phyloP scores from a whole-genome alignment of 1,140 invertebrate genomes.

The Drosophila pachea region DNA sequence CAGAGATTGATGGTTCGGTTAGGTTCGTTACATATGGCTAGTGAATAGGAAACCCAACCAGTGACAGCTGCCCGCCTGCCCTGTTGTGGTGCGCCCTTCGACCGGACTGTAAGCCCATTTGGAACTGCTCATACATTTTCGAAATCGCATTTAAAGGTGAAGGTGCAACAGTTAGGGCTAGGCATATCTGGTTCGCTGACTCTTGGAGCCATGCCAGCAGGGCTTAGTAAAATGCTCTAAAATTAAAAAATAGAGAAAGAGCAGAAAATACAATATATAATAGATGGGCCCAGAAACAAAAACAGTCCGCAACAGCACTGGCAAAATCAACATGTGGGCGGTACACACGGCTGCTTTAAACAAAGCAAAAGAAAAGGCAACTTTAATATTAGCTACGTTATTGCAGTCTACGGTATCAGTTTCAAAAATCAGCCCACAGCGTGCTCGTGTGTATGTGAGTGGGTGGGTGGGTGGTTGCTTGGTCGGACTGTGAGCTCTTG shows the following conservation, averaged over 20 bases:
- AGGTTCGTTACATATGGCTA: too few species aligned
- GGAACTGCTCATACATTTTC: conserved; percentile 72
- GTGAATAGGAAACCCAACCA: conserved; percentile 47
- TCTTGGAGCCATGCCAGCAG: conserved; percentile 39
- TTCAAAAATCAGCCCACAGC: conserved; percentile 27
- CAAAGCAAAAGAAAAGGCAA: conserved; percentile 15
- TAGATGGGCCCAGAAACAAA: conserved; percentile 48
- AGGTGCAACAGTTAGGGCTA: conserved; percentile 61
- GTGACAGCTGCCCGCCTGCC: conserved; percentile 25
- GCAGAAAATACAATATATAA: conserved; percentile 15
- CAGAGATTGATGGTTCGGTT: too few species aligned
- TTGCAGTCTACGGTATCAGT: conserved; percentile 28
- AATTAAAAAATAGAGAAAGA: conserved; percentile 39
- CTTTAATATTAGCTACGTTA: conserved; percentile 36
- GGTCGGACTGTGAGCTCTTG: conserved; percentile 5
- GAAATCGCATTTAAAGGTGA: conserved; percentile 74
- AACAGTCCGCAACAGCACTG: conserved; percentile 8
- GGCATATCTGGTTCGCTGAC: conserved; percentile 54
- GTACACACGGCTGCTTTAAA: conserved; percentile 16
- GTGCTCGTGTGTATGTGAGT: not conserved
- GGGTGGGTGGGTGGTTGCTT: not conserved
- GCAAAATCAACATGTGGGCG: conserved; percentile 23
- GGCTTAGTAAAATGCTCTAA: conserved; percentile 45
- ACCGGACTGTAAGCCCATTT: conserved; percentile 56
- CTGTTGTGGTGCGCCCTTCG: not conserved